phyloP scores from a whole-genome alignment of 2,888 invertebrate genomes.

The Epiblema foenella region DNA sequence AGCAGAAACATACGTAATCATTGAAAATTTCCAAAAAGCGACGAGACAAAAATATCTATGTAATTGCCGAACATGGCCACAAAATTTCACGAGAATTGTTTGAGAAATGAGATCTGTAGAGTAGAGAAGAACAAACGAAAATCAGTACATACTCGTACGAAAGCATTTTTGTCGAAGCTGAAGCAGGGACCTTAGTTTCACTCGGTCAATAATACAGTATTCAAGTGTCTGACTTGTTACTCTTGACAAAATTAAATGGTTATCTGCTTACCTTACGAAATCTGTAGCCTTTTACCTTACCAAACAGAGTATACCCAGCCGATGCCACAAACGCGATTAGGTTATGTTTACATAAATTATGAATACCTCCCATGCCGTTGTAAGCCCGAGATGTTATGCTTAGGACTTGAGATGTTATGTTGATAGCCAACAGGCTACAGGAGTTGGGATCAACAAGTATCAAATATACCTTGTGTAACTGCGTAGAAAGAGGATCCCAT shows the following conservation, averaged over 20 bases:
- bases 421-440: not conserved
- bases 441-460: not conserved
- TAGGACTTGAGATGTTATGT: not conserved
- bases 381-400: conserved; percentile 4
- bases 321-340: conserved; percentile 17
- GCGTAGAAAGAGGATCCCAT: too few species aligned
- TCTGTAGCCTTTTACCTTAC: conserved; percentile 13
- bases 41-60: too few species aligned
- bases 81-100: too few species aligned
- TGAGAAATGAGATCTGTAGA: too few species aligned
- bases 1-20: too few species aligned
- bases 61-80: too few species aligned
- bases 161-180: too few species aligned
- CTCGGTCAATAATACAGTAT: too few species aligned
- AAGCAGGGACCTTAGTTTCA: too few species aligned
- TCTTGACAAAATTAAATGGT: not conserved
- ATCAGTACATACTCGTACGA: too few species aligned
- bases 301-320: conserved; percentile 5
- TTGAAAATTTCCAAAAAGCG: too few species aligned
- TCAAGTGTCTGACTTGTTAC: not conserved
- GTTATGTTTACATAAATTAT: conserved; percentile 26
- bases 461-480: not conserved
- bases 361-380: conserved; percentile 2
- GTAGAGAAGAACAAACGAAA: too few species aligned
- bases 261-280: not conserved